Base-by-base conservation (phyloP, 2,797 vertebrate genomes). In the Urophycis tenuis region DNA sequence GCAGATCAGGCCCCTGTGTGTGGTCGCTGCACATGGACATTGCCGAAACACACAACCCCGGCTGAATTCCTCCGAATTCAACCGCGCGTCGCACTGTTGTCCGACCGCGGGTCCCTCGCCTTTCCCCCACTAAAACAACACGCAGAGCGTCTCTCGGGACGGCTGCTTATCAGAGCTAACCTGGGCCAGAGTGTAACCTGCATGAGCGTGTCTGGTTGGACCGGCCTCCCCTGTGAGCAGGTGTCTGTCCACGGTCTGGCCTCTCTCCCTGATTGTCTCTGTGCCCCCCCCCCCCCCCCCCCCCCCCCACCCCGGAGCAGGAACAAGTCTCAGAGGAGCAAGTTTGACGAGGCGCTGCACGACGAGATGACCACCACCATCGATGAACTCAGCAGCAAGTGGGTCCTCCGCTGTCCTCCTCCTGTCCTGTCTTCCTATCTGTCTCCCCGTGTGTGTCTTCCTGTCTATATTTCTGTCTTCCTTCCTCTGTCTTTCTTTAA, bases 331-430 rank as follows among this genome's bases (percentile, higher is more conserved):
- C 96, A 97, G 88, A 98, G 95, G 90, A 95, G 93, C 76, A 95
- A 94, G 87, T 95, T 95, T 75, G 96, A 99, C 75, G 97, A 98
- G 72, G 95, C 98, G 85, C 93, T 95, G 31, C 95, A 96, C 29
- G 96, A 99, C 30, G 95, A 98, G 75, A 98, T 99, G 96, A 94
- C 95, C 78, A 95, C 95, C 0, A 95, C 97, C 78, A 98, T 99
- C 0, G 97, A 99, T 77, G 96, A 97, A 77, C 94, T 99, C 84
- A 97, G 93, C 80, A 94, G 92, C 80, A 96, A 95, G 97, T 99
- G 92, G 75, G 94, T 88, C 64, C 0, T 78, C 70, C 19, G 3
- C 9, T 25, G 39, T 6, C 25, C 31, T 31, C 32, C 11, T 30
- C 35, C 69, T n/a, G 9, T 17, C 15, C 29, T 73, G n/a, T 60